Percentiles rank a stretch among this genome's conserved stretches.
These are phyloP conservation scores for Rutilus rutilus DNA, from an alignment of 2,113 vertebrate genomes.

Conservation along the genomic window DNA sequence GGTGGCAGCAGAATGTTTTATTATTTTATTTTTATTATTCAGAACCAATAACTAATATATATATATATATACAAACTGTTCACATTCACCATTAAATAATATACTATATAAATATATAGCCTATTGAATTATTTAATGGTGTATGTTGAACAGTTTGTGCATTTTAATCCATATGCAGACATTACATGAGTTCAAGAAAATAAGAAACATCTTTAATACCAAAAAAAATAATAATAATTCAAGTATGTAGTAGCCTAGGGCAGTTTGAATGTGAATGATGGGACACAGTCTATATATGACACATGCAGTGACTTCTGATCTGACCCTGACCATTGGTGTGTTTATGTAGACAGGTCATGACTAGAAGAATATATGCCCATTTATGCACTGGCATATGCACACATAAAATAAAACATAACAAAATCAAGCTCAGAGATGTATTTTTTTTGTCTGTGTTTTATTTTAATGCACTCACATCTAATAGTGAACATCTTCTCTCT, in stretches of 20 bases:
- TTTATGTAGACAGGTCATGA: slow-evolving; percentile 52
- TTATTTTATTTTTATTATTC: slow-evolving; percentile 31
- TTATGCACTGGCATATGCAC: slow-evolving; percentile 33
- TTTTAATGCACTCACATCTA: neutral
- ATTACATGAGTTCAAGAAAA: neutral
- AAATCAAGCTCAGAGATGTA: neutral
- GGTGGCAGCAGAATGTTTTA: slow-evolving; percentile 40
- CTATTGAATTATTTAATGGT: neutral
- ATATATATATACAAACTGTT: neutral
- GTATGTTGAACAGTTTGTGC: neutral
- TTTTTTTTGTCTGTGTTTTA: neutral
- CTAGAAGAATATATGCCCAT: slow-evolving; percentile 48
- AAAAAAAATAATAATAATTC: no score
- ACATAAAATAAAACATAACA: slow-evolving; percentile 24
- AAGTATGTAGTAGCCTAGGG: slow-evolving; percentile 10
- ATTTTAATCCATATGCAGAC: neutral
- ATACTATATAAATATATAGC: neutral
- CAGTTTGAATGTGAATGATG: slow-evolving; percentile 33
- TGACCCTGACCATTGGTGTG: slow-evolving; percentile 43
- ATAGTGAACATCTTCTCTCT: slow-evolving; percentile 53
- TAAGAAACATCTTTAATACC: neutral
- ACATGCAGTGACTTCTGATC: slow-evolving; percentile 46
- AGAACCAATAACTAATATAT: neutral
- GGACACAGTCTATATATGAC: slow-evolving; percentile 38
- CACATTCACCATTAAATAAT: neutral